A percentile compares a stretch with the other conserved stretches of the same genome.
These are phyloP conservation scores for Punctoribates punctum DNA, from an alignment of 2,888 invertebrate genomes.

Conservation along the genomic window DNA sequence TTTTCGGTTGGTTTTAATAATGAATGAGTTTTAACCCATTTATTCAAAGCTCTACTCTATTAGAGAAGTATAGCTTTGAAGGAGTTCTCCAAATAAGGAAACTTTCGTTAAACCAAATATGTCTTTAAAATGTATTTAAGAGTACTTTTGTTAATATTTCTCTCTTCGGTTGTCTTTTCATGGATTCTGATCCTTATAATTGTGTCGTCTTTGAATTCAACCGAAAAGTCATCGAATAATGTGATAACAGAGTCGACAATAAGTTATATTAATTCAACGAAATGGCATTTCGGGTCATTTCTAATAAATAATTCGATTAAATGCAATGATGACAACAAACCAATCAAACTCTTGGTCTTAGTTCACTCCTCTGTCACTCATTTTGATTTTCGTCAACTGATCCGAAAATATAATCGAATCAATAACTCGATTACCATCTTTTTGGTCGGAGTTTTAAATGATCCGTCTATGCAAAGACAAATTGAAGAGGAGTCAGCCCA, in stretches of 20 bases:
- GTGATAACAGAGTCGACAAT: neutral
- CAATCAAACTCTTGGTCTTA: slow-evolving; percentile 4
- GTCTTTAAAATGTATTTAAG: slow-evolving; percentile 1
- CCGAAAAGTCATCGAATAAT: neutral
- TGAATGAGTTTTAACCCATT: slow-evolving; percentile 1
- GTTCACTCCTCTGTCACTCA: slow-evolving; percentile 31
- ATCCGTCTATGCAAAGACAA: neutral
- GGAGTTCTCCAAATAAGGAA: neutral
- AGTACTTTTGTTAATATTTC: neutral
- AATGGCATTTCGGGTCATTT: neutral
- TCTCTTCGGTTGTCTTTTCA: neutral
- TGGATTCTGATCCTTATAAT: slow-evolving; percentile 10
- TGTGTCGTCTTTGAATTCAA: neutral
- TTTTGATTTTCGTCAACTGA: slow-evolving; percentile 9
- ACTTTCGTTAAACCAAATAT: neutral
- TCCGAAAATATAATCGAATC: slow-evolving; percentile 21
- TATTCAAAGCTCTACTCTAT: neutral
- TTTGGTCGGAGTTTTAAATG: neutral
- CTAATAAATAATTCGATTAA: neutral
- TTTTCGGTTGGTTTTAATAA: too few species aligned
- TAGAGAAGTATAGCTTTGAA: too few species aligned
- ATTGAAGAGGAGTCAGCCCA: slow-evolving; percentile 58
- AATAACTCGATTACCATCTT: slow-evolving; percentile 27
- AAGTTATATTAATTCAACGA: neutral
- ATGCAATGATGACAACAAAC: neutral